Evolutionary conservation across 2,797 vertebrate species (phyloP), one percentile per base, ranked within the genome.

Genomic region (Eulemur albifrons): DNA sequence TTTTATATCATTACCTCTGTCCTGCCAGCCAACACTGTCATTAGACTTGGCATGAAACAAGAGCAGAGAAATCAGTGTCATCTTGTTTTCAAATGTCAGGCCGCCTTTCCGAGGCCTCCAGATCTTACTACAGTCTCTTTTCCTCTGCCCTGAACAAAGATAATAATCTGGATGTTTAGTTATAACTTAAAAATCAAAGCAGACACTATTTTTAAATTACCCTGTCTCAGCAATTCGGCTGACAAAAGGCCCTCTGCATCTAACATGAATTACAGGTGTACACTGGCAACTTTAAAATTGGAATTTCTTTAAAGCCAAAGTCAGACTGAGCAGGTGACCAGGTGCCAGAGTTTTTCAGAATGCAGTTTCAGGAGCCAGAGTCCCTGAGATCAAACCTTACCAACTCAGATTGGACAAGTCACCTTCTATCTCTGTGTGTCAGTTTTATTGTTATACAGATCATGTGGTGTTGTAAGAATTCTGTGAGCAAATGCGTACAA

Each of bases 141-240:
- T 7, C 38, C 13, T 95, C 73, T 79, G 43, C 45, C 25, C 13
- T 85, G 14, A 52, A 25, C 48, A 65, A 40, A n/a, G 52, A 52
- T 50, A 72, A n/a, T 43, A 27, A 85, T 88, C 48, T 85, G 27
- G 32, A 30, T 35, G 25, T 77, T 92, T 70, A 4, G 5, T 23
- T 65, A 14, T 88, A 52, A 65, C 45, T 85, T 92, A 92, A 90
- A 93, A 95, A 61, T 57, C 43, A 88, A 80, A 79, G 73, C 35
- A 93, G 27, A 90, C 21, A 38, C 18, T 75, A 67, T 67, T 90
- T 96, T 52, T 52, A 25, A 67, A 50, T 94, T 87, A 45, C 21
- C 52, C 35, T 92, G 12, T 82, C 11, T 81, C 17, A 23, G 32
- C 21, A 61, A n/a, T 70, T 75, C 14, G 52, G 25, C 20, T 94